Evolutionary conservation across 2,888 invertebrate species (phyloP).

Genomic region (Apoda limacodes): DNA sequence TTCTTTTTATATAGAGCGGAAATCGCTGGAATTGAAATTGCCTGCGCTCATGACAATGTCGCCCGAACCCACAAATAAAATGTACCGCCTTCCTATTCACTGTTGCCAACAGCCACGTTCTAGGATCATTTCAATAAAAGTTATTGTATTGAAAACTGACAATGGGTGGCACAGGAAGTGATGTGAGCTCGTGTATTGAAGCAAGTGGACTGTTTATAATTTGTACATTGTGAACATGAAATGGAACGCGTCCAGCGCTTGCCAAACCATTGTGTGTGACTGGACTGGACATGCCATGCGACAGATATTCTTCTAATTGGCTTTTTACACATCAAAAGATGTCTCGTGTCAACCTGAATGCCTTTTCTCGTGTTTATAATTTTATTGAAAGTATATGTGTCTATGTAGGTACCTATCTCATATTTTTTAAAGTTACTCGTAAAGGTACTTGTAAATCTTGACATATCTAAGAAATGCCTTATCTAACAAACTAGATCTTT

Average conservation of each 20-base stretch:
- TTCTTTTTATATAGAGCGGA: conserved; percentile 53
- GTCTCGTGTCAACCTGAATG: too few relatives aligned
- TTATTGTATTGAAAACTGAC: conserved; percentile 65
- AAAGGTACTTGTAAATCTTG: too few relatives aligned
- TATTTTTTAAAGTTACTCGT: too few relatives aligned
- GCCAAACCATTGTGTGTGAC: conserved; percentile 38
- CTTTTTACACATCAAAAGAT: conserved; percentile 47
- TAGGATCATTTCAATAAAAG: conserved; percentile 66
- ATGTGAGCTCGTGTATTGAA: conserved; percentile 55
- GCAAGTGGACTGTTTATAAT: conserved; percentile 70
- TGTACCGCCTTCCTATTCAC: conserved; percentile 33
- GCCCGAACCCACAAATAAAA: conserved; percentile 48
- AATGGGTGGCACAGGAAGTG: conserved; percentile 63
- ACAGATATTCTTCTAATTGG: conserved; percentile 53
- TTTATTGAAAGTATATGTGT: too few relatives aligned
- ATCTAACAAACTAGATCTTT: too few relatives aligned
- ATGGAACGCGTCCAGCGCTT: conserved; percentile 48
- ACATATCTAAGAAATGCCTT: too few relatives aligned
- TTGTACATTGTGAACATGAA: conserved; percentile 57
- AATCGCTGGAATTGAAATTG: conserved; percentile 53
- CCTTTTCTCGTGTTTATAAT: too few relatives aligned
- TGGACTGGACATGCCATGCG: too few relatives aligned
- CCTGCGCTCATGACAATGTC: conserved; percentile 48
- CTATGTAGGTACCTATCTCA: too few relatives aligned
- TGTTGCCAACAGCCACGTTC: conserved; percentile 44